phyloP scores from a whole-genome alignment of 37 sponge, comb jelly and placozoan species.

The Beroe ovata region DNA sequence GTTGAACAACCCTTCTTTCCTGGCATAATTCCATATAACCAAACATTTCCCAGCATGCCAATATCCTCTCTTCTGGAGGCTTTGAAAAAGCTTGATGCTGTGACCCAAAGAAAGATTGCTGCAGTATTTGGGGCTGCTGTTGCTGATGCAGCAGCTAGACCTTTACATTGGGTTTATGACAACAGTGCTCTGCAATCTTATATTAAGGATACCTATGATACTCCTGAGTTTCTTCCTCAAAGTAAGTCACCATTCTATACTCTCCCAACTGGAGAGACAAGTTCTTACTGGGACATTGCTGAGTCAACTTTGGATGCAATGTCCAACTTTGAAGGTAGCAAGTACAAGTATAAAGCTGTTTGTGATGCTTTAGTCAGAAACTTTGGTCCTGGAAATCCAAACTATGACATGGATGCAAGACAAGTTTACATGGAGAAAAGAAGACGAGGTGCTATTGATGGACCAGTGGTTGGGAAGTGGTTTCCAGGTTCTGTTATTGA shows the following conservation, averaged over 20 bases:
- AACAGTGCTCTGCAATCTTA: conserved; percentile 18
- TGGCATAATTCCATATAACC: no score
- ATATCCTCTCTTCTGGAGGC: not conserved
- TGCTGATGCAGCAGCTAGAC: conserved; percentile 27
- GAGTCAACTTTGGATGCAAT: conserved; percentile 27
- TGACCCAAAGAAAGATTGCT: conserved; percentile 24
- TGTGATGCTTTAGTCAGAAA: conserved; percentile 31
- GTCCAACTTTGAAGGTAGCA: not conserved
- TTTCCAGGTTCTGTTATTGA: not conserved
- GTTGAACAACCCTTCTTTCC: no score
- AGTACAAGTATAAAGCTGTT: conserved; percentile 1
- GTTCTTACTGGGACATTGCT: conserved; percentile 37
- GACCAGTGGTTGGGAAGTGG: conserved; percentile 43
- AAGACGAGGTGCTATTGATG: conserved; percentile 10
- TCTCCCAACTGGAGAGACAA: conserved; percentile 43
- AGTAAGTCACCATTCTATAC: conserved; percentile 49
- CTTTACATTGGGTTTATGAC: conserved; percentile 42
- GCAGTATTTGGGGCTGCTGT: conserved; percentile 18
- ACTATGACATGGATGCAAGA: not conserved
- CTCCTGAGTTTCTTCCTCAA: conserved; percentile 29
- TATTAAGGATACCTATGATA: conserved; percentile 17
- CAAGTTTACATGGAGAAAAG: conserved; percentile 30
- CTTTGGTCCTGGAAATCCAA: conserved; percentile 37
- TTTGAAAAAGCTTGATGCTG: conserved; percentile 12
- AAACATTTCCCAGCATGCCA: no score